Conservation (phyloP, 2,113 vertebrate genomes). For the Hyperopisus bebe region DNA sequence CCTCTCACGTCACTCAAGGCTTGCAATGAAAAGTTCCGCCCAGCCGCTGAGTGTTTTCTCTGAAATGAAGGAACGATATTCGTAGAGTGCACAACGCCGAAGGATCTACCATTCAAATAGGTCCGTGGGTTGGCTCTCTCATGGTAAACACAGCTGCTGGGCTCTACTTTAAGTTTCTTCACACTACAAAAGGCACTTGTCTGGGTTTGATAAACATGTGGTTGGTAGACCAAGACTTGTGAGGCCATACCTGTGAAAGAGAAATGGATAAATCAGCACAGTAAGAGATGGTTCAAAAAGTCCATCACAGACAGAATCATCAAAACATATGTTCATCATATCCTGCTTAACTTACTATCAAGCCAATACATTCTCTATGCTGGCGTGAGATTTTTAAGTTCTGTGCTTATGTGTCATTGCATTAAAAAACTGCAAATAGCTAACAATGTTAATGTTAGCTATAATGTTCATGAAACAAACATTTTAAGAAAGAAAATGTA, state of each 20-base stretch:
- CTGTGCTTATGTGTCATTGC: not conserved
- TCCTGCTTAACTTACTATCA: not conserved
- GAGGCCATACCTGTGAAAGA: slow-evolving; percentile 92
- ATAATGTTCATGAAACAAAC: not conserved
- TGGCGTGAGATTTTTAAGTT: not conserved
- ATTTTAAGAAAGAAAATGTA: not conserved
- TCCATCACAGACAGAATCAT: not conserved
- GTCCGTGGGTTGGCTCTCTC: slow-evolving; percentile 83
- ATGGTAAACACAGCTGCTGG: slow-evolving; percentile 92
- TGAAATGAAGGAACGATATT: slow-evolving; percentile 77
- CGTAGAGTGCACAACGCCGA: slow-evolving; percentile 76
- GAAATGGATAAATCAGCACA: not conserved
- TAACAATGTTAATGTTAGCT: not conserved
- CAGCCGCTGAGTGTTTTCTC: slow-evolving; percentile 70
- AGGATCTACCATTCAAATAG: slow-evolving; percentile 87
- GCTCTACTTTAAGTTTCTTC: slow-evolving; percentile 99
- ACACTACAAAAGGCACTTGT: slow-evolving; percentile 99
- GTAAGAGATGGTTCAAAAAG: not conserved
- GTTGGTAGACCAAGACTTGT: slow-evolving; percentile 99
- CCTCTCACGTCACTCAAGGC: slow-evolving; percentile 83
- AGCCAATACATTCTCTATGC: not conserved
- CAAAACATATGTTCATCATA: not conserved
- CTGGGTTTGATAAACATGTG: slow-evolving; percentile 99
- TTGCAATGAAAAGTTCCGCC: slow-evolving; percentile 77
- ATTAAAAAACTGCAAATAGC: not conserved